Conservation (phyloP, 2,888 invertebrate species). For the Zaprionus obscuricornis region DNA sequence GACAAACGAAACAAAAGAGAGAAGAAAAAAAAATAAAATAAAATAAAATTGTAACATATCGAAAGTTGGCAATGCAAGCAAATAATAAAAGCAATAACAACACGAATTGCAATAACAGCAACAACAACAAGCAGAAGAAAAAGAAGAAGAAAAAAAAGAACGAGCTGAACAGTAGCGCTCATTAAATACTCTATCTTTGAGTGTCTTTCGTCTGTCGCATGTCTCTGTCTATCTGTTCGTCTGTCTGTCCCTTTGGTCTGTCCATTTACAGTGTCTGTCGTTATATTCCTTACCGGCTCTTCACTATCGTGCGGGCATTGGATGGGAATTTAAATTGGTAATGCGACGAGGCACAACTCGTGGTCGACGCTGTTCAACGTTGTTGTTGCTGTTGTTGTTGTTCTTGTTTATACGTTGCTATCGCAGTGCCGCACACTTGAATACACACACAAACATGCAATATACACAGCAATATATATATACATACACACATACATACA, state of each 20-base stretch:
- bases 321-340: conserved; percentile 77
- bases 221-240: conserved; percentile 14
- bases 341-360: conserved; percentile 62
- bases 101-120: conserved; percentile 10
- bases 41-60: conserved; percentile 7
- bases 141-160: too few relatives aligned
- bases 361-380: conserved; percentile 32
- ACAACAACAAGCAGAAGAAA: conserved; percentile 22
- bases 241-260: too few relatives aligned
- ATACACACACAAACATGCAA: too few relatives aligned
- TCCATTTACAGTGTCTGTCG: too few relatives aligned
- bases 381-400: conserved; percentile 18
- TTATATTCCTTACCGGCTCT: conserved; percentile 63
- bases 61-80: conserved; percentile 47
- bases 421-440: conserved; percentile 65
- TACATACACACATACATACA: conserved; percentile 26
- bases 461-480: too few relatives aligned
- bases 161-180: conserved; percentile 65
- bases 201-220: conserved; percentile 8
- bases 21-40: conserved; percentile 3
- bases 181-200: conserved; percentile 71
- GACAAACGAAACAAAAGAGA: too few relatives aligned
- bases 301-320: conserved; percentile 70
- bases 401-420: conserved; percentile 60
- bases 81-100: conserved; percentile 18